phyloP scores from a whole-genome alignment of 1,140 invertebrate genomes.

The Leptoteleia sp. region DNA sequence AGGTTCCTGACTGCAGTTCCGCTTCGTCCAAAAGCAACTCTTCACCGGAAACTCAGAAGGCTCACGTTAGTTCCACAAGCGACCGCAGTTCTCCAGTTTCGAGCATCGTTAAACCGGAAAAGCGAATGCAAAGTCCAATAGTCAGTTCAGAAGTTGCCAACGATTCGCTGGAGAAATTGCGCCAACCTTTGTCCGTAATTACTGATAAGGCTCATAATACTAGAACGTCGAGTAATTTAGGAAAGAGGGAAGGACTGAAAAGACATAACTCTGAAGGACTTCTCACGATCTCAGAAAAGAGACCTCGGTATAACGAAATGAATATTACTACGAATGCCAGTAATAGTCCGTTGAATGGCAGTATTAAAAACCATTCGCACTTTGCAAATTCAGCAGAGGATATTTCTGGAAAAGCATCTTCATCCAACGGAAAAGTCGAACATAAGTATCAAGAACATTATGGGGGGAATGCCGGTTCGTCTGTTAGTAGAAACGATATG shows the following conservation, averaged over 20 bases:
- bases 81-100: constrained; percentile 81
- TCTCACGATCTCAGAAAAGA: constrained; percentile 76
- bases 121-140: constrained; percentile 51
- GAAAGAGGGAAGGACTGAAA: constrained; percentile 69
- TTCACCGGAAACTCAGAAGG: constrained; percentile 83
- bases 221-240: constrained; percentile 29
- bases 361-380: constrained; percentile 64
- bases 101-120: constrained; percentile 70
- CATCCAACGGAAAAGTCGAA: constrained; percentile 34
- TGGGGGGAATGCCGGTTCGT: constrained; percentile 68
- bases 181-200: constrained; percentile 77
- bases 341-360: constrained; percentile 17
- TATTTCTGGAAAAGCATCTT: constrained; percentile 69
- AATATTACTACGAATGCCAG: constrained; percentile 63
- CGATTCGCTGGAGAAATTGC: constrained; percentile 52
- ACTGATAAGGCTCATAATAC: constrained; percentile 77
- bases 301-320: constrained; percentile 71
- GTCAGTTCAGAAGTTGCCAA: constrained; percentile 28
- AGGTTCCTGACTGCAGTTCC: constrained; percentile 78
- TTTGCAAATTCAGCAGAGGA: constrained; percentile 66
- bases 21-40: constrained; percentile 80
- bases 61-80: constrained; percentile 84
- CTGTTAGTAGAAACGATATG: constrained; percentile 77
- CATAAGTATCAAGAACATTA: constrained; percentile 48
- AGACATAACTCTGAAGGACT: constrained; percentile 74